These are phyloP conservation scores for Capitulum mitella DNA, from an alignment of 2,888 invertebrate genomes.

Conservation along the genomic window DNA sequence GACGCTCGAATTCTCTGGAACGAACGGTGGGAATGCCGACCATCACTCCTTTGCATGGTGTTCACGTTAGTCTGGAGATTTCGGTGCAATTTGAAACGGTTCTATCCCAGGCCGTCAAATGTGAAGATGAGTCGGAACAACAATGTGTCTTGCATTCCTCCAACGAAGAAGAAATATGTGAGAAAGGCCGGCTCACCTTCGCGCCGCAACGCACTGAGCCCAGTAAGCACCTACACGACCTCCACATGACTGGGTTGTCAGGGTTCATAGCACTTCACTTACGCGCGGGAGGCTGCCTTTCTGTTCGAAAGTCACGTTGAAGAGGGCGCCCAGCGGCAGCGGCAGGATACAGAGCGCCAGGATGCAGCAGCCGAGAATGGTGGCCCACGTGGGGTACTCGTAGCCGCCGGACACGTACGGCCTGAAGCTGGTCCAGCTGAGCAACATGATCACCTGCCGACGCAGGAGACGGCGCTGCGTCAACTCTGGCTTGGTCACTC, in stretches of 20 bases:
- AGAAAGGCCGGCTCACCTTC: background rate
- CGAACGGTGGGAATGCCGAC: background rate
- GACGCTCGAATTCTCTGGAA: background rate
- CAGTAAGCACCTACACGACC: background rate
- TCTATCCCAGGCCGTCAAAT: background rate
- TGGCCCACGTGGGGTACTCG: constrained; percentile 72
- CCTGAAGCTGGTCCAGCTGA: constrained; percentile 71
- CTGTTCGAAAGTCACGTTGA: background rate
- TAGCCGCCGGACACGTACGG: constrained; percentile 65
- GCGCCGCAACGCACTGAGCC: background rate
- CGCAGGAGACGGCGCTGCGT: constrained; percentile 43
- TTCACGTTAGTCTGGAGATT: background rate
- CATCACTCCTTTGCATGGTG: too few relatives aligned
- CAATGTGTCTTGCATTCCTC: background rate
- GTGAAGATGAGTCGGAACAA: too few relatives aligned
- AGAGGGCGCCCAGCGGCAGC: background rate
- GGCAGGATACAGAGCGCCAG: background rate
- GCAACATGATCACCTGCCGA: constrained; percentile 53
- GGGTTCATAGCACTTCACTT: background rate
- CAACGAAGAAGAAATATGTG: background rate
- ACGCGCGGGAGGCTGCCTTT: background rate
- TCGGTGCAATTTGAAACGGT: background rate
- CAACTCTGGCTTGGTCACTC: background rate
- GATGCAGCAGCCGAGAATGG: constrained; percentile 60
- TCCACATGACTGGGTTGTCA: background rate